Evolutionary conservation across 64 coral and sea anemone species (phyloP), one percentile per base, ranked within the genome.

Genomic region (Dendronephthya gigantea): DNA sequence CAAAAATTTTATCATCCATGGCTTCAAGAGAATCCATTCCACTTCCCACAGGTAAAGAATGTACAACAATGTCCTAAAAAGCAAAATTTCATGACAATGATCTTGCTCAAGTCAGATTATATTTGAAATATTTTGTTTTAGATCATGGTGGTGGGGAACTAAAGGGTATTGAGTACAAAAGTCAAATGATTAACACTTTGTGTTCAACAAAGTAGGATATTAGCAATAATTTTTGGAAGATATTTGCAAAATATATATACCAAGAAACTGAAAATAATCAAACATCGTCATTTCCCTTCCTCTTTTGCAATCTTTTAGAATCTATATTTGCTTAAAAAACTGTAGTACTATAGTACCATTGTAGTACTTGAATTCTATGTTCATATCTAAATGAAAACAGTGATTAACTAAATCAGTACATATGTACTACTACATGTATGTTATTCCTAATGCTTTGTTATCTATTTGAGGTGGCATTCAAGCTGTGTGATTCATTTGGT

Each of bases 401-500:
- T n/a, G n/a, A n/a, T n/a, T n/a, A 66, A 30, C 22, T 66, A 66
- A 30, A 66, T 7, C 41, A 11, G 11, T 6, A 45, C 6, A 35
- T 36, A 8, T 79, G 72, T 37, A 39, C 34, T 35, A 2, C 3
- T 79, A 7, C 2, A 14, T 29, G 35, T 12, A 16, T 35, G n/a
- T n/a, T 12, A 74, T 74, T 35, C 68, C 31, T 74, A 27, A 74
- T 74, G 25, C 11, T n/a, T n/a, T n/a, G n/a, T n/a, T n/a, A n/a
- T n/a, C n/a, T n/a, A n/a, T n/a, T n/a, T n/a, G n/a, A 74, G 72
- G 31, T 79, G 72, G 72, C 72, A 79, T 33, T 29, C 72, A 13
- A 79, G 72, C 32, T 79, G 72, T 79, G 72, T 79, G 19, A 79
- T 79, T 79, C 72, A 79, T 39, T 79, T 79, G 36, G 72, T 33